Percentiles rank a stretch among this genome's conserved stretches.
These are phyloP conservation scores for Metopia argyrocephala DNA, from an alignment of 2,888 invertebrate species.

Conservation along the genomic window DNA sequence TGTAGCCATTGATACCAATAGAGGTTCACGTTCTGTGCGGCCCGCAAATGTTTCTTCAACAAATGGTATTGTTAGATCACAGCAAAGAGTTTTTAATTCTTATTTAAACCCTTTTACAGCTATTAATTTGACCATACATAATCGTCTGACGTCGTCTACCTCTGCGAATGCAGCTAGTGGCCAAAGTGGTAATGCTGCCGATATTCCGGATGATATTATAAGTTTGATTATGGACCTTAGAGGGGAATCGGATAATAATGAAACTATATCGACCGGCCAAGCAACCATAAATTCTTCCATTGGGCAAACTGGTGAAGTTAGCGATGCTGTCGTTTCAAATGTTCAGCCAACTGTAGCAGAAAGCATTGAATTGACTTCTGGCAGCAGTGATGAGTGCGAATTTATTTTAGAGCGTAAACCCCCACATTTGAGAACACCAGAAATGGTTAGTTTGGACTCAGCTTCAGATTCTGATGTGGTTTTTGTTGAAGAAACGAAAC, in stretches of 20 bases:
- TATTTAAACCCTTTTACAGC: constrained; percentile 69
- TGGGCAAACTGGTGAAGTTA: constrained; percentile 24
- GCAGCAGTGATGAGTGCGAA: constrained; percentile 76
- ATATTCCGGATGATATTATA: constrained; percentile 41
- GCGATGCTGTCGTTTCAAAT: constrained; percentile 7
- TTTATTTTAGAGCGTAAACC: constrained; percentile 78
- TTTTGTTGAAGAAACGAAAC: constrained; percentile 73
- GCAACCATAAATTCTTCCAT: constrained; percentile 60
- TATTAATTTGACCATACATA: constrained; percentile 76
- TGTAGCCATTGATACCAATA: constrained; percentile 53
- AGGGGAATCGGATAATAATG: constrained; percentile 68
- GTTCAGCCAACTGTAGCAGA: constrained; percentile 68
- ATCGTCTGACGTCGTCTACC: constrained; percentile 66
- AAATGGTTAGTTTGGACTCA: constrained; percentile 76
- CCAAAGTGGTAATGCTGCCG: constrained; percentile 42
- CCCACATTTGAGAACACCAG: constrained; percentile 78
- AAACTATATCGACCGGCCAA: constrained; percentile 45
- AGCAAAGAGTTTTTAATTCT: constrained; percentile 58
- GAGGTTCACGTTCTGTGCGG: constrained; percentile 40
- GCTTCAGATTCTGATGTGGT: constrained; percentile 78
- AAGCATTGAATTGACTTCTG: constrained; percentile 73
- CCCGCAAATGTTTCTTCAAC: constrained; percentile 43
- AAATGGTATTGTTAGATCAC: constrained; percentile 56
- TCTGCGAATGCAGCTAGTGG: constrained; percentile 35
- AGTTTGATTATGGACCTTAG: constrained; percentile 69